Base-by-base conservation (phyloP, 1,140 invertebrate genomes). In the Spodoptera litura region DNA sequence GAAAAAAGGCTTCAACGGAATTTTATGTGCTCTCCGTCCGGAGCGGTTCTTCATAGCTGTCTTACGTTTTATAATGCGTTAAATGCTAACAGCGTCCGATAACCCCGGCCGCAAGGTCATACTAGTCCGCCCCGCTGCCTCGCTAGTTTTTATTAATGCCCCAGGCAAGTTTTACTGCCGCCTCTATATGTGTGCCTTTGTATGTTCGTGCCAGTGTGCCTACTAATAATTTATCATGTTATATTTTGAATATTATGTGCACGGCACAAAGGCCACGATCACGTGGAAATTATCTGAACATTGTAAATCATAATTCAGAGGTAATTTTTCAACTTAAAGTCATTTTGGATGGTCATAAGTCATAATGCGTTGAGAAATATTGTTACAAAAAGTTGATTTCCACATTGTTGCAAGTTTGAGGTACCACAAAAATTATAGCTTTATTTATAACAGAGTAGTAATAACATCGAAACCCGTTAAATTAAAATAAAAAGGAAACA, bases 11-110 rank as follows among this genome's bases (percentile, higher is more conserved):
- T 87, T 88, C 87, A 90, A 93, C 88, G 90, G 92, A 92, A 89
- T 91, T 92, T 91, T 90, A 93, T 92, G 88, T 92, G 84, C 80
- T 81, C 82, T 83, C 81, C 81, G 83, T 84, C 82, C 85, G 81
- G 82, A 91, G 90, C 91, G 89, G 91, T 92, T 91, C 89, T 90
- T 90, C 90, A 89, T 91, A 92, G 90, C 86, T 88, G 88, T 92
- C 88, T 89, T 88, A 87, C 80, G 84, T 89, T 91, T 91, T 90
- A 87, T 87, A 91, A 91, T 84, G 82, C 84, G 85, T 89, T 94
- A 93, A 93, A 94, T 94, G 93, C 87, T 94, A 94, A 86, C 86
- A 81, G 88, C 87, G 93, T 89, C 83, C 93, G 88, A 93, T 94
- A 93, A 94, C 92, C 93, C 88, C 91, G 85, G 71, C 58, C 85